phyloP scores from a whole-genome alignment of 2,888 invertebrate species.

The Ditula angustiorana region DNA sequence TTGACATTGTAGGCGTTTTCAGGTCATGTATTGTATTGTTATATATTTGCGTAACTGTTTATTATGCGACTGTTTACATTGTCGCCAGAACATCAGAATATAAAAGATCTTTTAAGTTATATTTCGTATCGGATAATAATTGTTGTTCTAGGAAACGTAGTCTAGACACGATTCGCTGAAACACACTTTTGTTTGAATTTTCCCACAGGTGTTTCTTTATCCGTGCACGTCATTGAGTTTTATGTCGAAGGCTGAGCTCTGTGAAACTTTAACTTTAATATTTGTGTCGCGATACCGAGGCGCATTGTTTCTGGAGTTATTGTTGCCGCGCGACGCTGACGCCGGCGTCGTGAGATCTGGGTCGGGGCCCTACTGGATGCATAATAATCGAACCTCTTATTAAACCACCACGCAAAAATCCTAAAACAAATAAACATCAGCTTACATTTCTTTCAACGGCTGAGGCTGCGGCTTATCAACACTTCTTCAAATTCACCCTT shows the following conservation, averaged over 20 bases:
- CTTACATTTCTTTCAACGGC: constrained; percentile 81
- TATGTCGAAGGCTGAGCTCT: constrained; percentile 78
- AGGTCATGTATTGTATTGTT: constrained; percentile 40
- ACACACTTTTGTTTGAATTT: constrained; percentile 72
- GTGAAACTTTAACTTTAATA: constrained; percentile 78
- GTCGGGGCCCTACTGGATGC: constrained; percentile 70
- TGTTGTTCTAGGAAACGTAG: constrained; percentile 20
- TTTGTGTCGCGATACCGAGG: constrained; percentile 73
- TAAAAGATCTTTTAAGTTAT: constrained; percentile 9
- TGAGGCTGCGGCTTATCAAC: constrained; percentile 79
- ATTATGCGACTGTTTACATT: constrained; percentile 24
- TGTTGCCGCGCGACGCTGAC: constrained; percentile 59
- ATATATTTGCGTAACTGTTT: constrained; percentile 40
- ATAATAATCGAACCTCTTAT: constrained; percentile 28
- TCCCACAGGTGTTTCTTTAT: constrained; percentile 80
- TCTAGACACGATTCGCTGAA: constrained; percentile 48
- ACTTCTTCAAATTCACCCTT: constrained; percentile 61
- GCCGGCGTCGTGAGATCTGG: constrained; percentile 79
- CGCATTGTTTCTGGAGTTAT: constrained; percentile 76
- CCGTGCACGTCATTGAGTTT: constrained; percentile 74
- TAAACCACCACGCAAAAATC: constrained; percentile 18
- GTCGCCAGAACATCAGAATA: constrained; percentile 15
- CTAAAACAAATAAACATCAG: constrained; percentile 65
- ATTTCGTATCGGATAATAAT: not conserved
- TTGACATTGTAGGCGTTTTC: constrained; percentile 48